These are phyloP conservation scores for Alentia gelatinosa DNA, from an alignment of 2,888 invertebrate species.

Conservation along the genomic window DNA sequence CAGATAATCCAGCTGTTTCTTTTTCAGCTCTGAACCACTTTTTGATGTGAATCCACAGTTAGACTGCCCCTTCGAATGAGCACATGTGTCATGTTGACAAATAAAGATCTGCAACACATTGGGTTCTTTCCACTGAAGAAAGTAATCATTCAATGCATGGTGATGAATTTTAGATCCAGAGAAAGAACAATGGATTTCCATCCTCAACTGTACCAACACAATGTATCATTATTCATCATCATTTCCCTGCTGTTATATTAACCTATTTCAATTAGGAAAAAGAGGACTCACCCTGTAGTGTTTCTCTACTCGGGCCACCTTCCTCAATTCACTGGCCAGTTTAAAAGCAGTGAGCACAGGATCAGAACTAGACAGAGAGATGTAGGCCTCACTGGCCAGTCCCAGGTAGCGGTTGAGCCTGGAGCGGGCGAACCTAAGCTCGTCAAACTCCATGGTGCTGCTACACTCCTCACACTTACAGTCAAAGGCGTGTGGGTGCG, in stretches of 20 bases:
- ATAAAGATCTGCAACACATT: too few species aligned
- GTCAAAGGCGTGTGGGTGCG: constrained; percentile 75
- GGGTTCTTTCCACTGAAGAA: too few species aligned
- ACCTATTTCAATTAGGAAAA: background rate
- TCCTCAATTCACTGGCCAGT: constrained; percentile 71
- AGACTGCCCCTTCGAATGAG: too few species aligned
- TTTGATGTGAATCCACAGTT: too few species aligned
- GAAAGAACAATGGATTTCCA: background rate
- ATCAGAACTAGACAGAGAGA: constrained; percentile 75
- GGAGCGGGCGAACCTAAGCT: constrained; percentile 72
- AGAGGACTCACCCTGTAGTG: constrained; percentile 74
- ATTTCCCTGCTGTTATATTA: too few species aligned
- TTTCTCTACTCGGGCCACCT: constrained; percentile 73
- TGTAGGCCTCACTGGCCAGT: constrained; percentile 76
- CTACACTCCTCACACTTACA: constrained; percentile 75
- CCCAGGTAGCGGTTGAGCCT: constrained; percentile 76
- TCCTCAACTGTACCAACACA: background rate
- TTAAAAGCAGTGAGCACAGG: constrained; percentile 76
- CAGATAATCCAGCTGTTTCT: too few species aligned
- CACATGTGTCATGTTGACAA: too few species aligned
- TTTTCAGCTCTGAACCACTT: too few species aligned
- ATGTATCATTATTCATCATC: background rate
- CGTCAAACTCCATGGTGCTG: constrained; percentile 76
- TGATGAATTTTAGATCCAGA: too few species aligned
- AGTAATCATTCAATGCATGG: too few species aligned